A percentile compares a stretch with the other conserved stretches of the same genome.
Evolutionary conservation across 2,113 vertebrate genomes (phyloP).

Genomic region (Oreochromis tanganicae): DNA sequence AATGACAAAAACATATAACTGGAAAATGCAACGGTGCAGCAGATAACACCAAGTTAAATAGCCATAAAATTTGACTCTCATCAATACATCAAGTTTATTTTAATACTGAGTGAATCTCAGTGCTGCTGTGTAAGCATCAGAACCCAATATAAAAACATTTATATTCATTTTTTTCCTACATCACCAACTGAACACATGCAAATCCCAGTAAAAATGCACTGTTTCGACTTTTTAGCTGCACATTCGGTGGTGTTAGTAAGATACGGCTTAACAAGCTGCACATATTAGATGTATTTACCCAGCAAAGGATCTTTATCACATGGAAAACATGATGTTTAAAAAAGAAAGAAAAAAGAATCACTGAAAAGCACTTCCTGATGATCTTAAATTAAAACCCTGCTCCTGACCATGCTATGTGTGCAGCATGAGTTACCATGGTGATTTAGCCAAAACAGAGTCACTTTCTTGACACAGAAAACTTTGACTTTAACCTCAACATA

Average conservation of each 20-base stretch:
- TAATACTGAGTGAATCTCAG: neutral
- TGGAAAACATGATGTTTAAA: neutral
- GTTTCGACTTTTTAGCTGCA: neutral
- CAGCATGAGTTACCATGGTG: neutral
- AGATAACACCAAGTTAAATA: neutral
- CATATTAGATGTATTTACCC: neutral
- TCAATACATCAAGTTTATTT: neutral
- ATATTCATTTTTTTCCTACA: neutral
- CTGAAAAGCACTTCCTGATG: neutral
- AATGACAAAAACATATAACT: neutral
- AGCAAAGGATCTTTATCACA: neutral
- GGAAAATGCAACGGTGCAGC: neutral
- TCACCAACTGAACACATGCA: neutral
- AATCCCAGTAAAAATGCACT: neutral
- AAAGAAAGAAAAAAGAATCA: neutral
- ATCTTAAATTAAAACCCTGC: neutral
- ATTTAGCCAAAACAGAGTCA: neutral
- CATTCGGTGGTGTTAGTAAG: neutral
- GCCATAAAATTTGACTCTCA: neutral
- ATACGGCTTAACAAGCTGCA: neutral
- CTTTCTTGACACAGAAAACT: neutral
- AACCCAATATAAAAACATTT: neutral
- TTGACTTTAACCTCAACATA: neutral
- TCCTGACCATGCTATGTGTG: neutral
- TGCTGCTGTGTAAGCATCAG: neutral